Base-by-base conservation (phyloP, 64 coral and sea anemone species). In the Dendrophyllia cribrosa region DNA sequence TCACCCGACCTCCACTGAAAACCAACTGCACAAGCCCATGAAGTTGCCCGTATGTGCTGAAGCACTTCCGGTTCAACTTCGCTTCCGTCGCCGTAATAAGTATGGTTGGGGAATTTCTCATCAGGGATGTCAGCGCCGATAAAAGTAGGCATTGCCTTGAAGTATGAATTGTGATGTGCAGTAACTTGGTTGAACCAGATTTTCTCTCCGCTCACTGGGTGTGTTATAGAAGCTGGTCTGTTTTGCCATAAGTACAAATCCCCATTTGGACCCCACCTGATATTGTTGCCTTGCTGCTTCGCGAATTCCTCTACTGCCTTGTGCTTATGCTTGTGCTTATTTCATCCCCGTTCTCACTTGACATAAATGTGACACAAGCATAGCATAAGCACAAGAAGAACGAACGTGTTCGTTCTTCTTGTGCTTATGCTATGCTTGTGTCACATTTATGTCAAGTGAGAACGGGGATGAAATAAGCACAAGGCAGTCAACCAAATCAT, bases 61-160 rank as follows among this genome's bases (percentile, higher is more conserved):
- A 90, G 22, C 23, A 79, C 88, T 82, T 90, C 77, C 51, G 88
- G 88, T 90, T 90, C 88, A 4, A 90, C 72, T 4, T 56, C 65
- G 5, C 46, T 90, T 58, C 77, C 88, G 43, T 90, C 88, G 20
- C 88, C 88, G 51, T 90, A 90, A 21, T 48, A 56, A 21, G 65
- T 58, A 67, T 82, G 50, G 15, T 17, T 14, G 2, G 77, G 77
- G 52, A 20, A 90, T 6, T 50, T 70, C 13, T 82, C 76, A 44
- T 82, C 51, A 22, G 46, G 20, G 64, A 81, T 51, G 4, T 55
- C 19, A 5, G 67, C 21, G 7, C 66, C 88, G 3, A 58, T 15
- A 44, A 70, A 82, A 43, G 53, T 81, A 34, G 88, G 88, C 24
- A 78, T 68, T 15, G 46, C 76, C 25, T 72, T 72, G 48, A 26